Base-by-base conservation (phyloP, 2,797 vertebrate species). In the Chaetophractus vellerosus region DNA sequence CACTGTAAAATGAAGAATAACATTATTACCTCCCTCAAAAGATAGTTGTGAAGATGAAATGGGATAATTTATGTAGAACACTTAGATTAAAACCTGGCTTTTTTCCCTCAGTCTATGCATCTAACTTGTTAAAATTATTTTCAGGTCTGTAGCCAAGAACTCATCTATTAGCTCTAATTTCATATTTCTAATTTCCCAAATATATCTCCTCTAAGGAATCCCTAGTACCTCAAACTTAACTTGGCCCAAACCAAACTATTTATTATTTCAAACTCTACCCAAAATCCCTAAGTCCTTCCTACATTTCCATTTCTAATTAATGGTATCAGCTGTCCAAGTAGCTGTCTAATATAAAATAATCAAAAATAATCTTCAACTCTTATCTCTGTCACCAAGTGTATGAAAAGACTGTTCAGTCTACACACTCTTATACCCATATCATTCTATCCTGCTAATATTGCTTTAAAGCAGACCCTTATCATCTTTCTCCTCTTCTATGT, bases 1-100 rank as follows among this genome's bases (percentile, higher is more conserved):
- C 59, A 76, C 8, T 76, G 91, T 79, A 92, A 93, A 74, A 81
- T 81, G 2, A 81, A 80, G 15, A 82, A 48, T 16, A 80, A 10
- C 45, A 71, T 2, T 21, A 74, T 33, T 84, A 74, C 4, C n/a
- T 86, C 88, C 19, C 26, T 82, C 6, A 88, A 61, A 78, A 92
- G 9, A 90, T 18, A 85, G 24, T 33, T n/a, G 33, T 88, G 63
- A 85, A 85, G 9, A 85, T 23, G 1, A 66, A 79, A 86, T 48
- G 4, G 16, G 82, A 1, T 16, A 59, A 86, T 23, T 31, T 3
- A 75, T n/a, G 14, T 26, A 75, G 86, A 91, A 61, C 31, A 75
- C 14, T 82, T 64, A n/a, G 18, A 76, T n/a, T 59, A 68, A 24
- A 75, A 21, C 16, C 28, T 45, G 1, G 11, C n/a, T 69, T 87